Percentiles rank a stretch among this genome's conserved stretches.
phyloP scores from a whole-genome alignment of 2,888 invertebrate species.

The Melanotus villosus region DNA sequence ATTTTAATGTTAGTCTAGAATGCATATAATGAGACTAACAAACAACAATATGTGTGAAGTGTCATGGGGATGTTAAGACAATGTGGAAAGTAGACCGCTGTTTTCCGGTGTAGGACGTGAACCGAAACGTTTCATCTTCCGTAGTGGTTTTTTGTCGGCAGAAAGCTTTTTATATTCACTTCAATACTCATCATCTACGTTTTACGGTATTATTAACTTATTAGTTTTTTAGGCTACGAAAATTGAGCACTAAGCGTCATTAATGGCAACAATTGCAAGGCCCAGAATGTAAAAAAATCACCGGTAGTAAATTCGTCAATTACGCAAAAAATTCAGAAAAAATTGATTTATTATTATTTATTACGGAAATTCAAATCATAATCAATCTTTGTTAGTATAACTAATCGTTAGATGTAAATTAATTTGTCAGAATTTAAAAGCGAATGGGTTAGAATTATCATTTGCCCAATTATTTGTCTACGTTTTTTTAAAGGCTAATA shows the following conservation, averaged over 20 bases:
- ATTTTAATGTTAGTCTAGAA: conserved; percentile 21
- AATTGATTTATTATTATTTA: conserved; percentile 7
- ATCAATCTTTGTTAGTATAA: conserved; percentile 21
- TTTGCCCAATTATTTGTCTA: not conserved
- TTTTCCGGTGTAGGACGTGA: conserved; percentile 27
- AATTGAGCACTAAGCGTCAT: no score
- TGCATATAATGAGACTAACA: conserved; percentile 26
- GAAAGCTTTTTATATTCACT: no score
- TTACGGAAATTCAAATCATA: not conserved
- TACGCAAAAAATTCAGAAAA: not conserved
- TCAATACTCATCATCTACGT: no score
- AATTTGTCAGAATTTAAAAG: conserved; percentile 5
- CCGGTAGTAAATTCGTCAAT: not conserved
- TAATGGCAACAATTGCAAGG: no score
- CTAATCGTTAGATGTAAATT: not conserved
- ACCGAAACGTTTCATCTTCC: conserved; percentile 27
- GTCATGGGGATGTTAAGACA: conserved; percentile 33
- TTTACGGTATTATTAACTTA: no score
- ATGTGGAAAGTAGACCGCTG: conserved; percentile 33
- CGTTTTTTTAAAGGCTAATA: not conserved
- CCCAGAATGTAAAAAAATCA: not conserved
- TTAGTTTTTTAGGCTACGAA: no score
- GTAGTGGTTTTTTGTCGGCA: no score
- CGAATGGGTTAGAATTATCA: no score
- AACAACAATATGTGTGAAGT: conserved; percentile 17